Base-by-base conservation (phyloP, 2,888 invertebrate species). In the Chironomus tentans region DNA sequence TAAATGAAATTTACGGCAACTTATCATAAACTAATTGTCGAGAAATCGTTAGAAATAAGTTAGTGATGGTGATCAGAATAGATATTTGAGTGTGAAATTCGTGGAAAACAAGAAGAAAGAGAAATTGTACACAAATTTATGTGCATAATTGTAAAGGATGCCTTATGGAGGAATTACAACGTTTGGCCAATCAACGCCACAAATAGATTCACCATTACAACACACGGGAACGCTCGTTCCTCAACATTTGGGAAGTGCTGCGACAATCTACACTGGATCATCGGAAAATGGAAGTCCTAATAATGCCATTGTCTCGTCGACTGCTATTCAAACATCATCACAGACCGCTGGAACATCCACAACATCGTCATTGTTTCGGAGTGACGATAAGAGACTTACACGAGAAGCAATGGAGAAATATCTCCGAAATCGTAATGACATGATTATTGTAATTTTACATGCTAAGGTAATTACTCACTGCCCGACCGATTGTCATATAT, bases 391-490 rank as follows among this genome's bases (percentile, higher is more conserved):
- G 81, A 87, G 92, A 77, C 87, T 94, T 79, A 94, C 93, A 38
- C 87, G 95, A 77, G 96, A 97, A 80, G 94, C 95, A 56, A 99
- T 99, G 99, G 94, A 95, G 83, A 91, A 95, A 77, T 99, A 99
- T 84, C 88, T 99, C 80, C 89, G 95, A 76, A 97, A 97, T 82
- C 89, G 96, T 80, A 93, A 94, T 80, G 97, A 97, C 83, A 96
- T 97, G 94, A 92, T 95, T 22, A 92, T 99, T 77, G 96, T 98
- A 73, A 98, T 99, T 80, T 87, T 98, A 76, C 99, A 99, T 85
- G 99, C 99, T 70, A 99, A 99, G 88, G 84, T 84, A 80, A 79
- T 77, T 77, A 77, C n/a, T 56, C 4, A 56, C 7, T 56, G n/a
- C 15, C 22, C 3, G 22, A 28, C 24, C 18, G 38, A 38, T 22